Evolutionary conservation across 1,140 invertebrate species (phyloP).

Genomic region (Spodoptera litura): DNA sequence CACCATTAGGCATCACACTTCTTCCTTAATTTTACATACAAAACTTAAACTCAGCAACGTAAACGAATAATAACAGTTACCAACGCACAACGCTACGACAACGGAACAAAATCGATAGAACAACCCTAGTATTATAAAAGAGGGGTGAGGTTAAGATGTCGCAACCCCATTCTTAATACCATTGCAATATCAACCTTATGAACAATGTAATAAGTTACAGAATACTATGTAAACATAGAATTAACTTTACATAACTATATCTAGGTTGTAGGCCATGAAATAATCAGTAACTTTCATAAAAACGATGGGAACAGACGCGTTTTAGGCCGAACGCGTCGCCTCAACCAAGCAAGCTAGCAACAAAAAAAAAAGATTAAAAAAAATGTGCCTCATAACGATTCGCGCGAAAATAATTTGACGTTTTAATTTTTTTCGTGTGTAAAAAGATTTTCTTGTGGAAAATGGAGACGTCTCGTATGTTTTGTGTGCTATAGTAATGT

Average conservation of each 20-base stretch:
- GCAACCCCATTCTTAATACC: conserved; percentile 47
- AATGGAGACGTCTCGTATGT: background rate
- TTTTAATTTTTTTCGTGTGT: background rate
- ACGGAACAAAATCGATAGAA: conserved; percentile 6
- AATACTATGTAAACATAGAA: conserved; percentile 51
- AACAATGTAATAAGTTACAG: conserved; percentile 43
- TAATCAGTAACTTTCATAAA: conserved; percentile 73
- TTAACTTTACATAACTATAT: conserved; percentile 76
- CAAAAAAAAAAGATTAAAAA: background rate
- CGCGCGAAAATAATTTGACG: conserved; percentile 21
- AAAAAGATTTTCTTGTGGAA: background rate
- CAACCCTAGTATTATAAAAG: conserved; percentile 49
- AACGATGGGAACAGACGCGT: conserved; percentile 10
- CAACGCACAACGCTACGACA: conserved; percentile 10
- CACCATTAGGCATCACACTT: too few species aligned
- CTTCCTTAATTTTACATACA: too few species aligned
- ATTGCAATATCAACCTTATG: conserved; percentile 59
- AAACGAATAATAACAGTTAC: background rate
- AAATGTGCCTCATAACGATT: background rate
- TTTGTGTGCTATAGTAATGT: too few species aligned
- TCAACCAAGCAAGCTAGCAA: background rate
- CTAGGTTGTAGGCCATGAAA: conserved; percentile 67
- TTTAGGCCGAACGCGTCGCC: conserved; percentile 19
- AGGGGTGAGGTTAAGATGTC: conserved; percentile 54
- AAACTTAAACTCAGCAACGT: background rate